Percentiles rank a stretch among this genome's conserved stretches.
Conservation (phyloP, 2,888 invertebrate species). For the Sarcophaga rosellei region DNA sequence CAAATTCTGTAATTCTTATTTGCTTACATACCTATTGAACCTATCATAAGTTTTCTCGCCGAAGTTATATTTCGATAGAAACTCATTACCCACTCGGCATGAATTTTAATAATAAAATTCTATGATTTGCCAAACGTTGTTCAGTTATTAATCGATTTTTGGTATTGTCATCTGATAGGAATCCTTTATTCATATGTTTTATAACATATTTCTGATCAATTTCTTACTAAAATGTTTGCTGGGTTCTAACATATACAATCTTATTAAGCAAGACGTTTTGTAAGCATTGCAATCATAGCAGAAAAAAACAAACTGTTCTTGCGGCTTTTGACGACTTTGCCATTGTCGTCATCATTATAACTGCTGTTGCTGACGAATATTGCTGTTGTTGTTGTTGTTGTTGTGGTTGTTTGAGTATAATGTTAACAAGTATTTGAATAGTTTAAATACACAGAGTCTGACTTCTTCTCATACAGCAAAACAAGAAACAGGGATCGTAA, state of each 20-base stretch:
- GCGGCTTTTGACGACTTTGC: background rate
- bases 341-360: background rate
- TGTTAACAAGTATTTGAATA: constrained; percentile 44
- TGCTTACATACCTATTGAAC: too few species aligned
- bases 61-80: too few species aligned
- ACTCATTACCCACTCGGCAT: too few species aligned
- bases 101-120: too few species aligned
- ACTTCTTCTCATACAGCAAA: constrained; percentile 5
- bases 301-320: constrained; percentile 1
- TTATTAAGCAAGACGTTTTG: constrained; percentile 1
- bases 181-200: too few species aligned
- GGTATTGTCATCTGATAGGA: too few species aligned
- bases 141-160: too few species aligned
- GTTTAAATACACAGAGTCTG: constrained; percentile 14
- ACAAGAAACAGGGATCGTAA: background rate
- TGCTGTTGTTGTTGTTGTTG: background rate
- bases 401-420: background rate
- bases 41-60: too few species aligned
- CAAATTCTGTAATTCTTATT: too few species aligned
- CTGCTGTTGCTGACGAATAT: background rate
- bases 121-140: too few species aligned
- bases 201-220: background rate
- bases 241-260: background rate
- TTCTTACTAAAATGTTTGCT: constrained; percentile 12
- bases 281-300: constrained; percentile 24